These are phyloP conservation scores for Pygoscelis adeliae DNA, from an alignment of 2,113 vertebrate genomes.

Conservation along the genomic window DNA sequence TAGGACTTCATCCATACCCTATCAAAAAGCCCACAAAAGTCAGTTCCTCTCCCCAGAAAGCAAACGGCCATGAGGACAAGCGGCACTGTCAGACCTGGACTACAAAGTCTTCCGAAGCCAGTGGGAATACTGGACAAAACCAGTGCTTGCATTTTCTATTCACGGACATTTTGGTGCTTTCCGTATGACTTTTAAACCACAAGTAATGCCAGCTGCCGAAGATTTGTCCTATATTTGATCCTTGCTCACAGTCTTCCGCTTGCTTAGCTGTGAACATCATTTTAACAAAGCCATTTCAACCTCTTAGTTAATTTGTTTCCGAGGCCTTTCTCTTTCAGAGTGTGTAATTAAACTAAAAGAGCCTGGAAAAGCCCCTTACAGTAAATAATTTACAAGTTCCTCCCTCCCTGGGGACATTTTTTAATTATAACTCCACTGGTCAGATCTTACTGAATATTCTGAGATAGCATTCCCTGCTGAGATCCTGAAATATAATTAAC, in stretches of 20 bases:
- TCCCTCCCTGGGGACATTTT: constrained; percentile 65
- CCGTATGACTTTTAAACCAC: background rate
- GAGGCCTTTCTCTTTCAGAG: background rate
- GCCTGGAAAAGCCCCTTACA: constrained; percentile 53
- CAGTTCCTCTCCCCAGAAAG: background rate
- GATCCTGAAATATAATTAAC: constrained; percentile 52
- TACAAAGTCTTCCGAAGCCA: background rate
- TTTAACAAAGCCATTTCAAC: background rate
- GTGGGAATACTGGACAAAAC: background rate
- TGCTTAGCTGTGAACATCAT: background rate
- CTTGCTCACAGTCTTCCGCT: background rate
- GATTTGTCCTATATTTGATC: background rate
- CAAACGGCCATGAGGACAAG: background rate
- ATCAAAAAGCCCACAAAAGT: background rate
- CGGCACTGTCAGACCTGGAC: background rate
- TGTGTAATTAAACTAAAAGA: constrained; percentile 54
- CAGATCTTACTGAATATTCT: constrained; percentile 46
- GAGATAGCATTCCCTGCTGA: constrained; percentile 48
- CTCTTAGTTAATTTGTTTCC: constrained; percentile 5
- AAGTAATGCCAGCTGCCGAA: background rate
- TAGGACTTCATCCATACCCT: background rate
- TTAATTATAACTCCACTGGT: constrained; percentile 59
- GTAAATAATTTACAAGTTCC: constrained; percentile 65
- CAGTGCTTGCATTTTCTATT: background rate
- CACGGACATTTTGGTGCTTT: background rate